Evolutionary conservation across 2,113 vertebrate species (phyloP).

Genomic region (Pseudonaja textilis): DNA sequence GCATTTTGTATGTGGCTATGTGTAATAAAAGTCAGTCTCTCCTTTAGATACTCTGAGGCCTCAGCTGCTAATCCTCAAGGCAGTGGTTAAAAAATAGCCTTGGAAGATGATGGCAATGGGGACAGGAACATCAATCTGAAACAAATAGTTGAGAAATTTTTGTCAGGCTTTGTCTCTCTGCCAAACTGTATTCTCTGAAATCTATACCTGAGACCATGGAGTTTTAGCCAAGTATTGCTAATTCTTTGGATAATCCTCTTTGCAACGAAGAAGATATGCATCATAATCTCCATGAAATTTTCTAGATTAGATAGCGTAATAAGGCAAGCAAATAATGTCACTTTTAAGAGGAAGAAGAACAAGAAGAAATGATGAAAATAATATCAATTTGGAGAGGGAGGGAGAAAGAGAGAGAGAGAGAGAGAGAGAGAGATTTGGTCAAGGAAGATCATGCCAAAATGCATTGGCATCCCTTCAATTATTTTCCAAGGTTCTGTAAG

Average conservation of each 20-base stretch:
- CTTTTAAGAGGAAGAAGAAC: not conserved
- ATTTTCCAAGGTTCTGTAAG: not conserved
- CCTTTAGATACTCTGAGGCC: not conserved
- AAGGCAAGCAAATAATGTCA: not conserved
- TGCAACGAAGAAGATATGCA: not conserved
- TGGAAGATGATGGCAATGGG: not conserved
- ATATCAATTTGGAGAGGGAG: not conserved
- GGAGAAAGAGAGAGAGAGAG: no score
- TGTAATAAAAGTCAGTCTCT: not conserved
- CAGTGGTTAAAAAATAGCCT: not conserved
- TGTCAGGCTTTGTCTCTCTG: not conserved
- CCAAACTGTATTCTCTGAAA: not conserved
- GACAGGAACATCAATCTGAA: not conserved
- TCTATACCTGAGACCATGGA: not conserved
- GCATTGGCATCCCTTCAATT: not conserved
- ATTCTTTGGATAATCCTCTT: constrained; percentile 10
- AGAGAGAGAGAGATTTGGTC: not conserved
- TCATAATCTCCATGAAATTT: not conserved
- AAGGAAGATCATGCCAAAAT: not conserved
- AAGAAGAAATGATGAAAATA: not conserved
- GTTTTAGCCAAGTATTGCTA: constrained; percentile 1
- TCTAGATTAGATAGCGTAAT: not conserved
- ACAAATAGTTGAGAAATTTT: not conserved
- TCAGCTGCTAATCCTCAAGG: not conserved
- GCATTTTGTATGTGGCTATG: not conserved